Conservation (phyloP, 2,113 vertebrate species). For the Boulengeromyrus knoepffleri region DNA sequence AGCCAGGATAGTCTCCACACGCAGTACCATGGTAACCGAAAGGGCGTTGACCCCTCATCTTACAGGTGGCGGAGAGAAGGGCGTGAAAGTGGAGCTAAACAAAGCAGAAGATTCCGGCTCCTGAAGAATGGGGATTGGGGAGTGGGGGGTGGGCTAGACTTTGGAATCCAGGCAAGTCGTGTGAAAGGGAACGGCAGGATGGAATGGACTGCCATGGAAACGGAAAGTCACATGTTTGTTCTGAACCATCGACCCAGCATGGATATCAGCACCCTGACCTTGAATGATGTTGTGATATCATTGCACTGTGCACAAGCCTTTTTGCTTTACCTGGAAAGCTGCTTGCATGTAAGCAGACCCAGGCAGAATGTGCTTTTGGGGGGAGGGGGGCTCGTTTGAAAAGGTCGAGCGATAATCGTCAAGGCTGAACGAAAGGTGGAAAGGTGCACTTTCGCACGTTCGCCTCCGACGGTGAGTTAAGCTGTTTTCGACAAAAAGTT, state of each 20-base stretch:
- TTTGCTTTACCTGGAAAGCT: background rate
- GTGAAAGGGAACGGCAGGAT: background rate
- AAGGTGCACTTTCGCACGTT: background rate
- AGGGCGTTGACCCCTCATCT: background rate
- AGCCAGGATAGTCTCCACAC: background rate
- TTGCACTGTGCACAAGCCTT: slow-evolving; percentile 43
- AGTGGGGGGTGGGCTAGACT: background rate
- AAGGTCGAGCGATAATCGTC: background rate
- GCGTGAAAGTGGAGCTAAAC: background rate
- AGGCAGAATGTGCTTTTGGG: slow-evolving; percentile 24
- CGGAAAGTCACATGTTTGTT: slow-evolving; percentile 23
- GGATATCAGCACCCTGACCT: slow-evolving; percentile 34
- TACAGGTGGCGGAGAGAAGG: background rate
- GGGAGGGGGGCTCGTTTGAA: background rate
- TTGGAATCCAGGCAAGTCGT: background rate
- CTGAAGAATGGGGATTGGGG: background rate
- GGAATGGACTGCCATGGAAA: background rate
- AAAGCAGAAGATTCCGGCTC: background rate
- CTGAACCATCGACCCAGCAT: slow-evolving; percentile 23
- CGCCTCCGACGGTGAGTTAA: background rate
- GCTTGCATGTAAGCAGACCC: slow-evolving; percentile 25
- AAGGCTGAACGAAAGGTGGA: background rate
- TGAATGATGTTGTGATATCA: slow-evolving; percentile 49
- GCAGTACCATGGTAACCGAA: background rate
- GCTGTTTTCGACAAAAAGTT: background rate